A percentile compares a stretch with the other conserved stretches of the same genome.
Evolutionary conservation across 2,113 vertebrate species (phyloP).

Genomic region (Xenopus borealis): DNA sequence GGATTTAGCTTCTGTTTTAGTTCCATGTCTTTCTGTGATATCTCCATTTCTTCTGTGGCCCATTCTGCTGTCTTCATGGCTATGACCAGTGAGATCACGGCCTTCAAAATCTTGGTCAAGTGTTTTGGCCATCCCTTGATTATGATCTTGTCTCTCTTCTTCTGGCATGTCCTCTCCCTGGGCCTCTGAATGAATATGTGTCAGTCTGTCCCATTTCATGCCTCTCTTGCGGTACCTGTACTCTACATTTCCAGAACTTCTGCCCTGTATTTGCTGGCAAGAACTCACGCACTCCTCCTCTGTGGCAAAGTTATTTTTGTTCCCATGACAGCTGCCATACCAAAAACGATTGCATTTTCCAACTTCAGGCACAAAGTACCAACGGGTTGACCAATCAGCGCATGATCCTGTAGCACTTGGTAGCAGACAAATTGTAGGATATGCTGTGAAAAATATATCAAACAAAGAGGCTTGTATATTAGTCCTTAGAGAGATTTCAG

Average conservation of each 20-base stretch:
- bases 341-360: slow-evolving; percentile 88
- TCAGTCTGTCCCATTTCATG: slow-evolving; percentile 18
- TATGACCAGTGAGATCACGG: slow-evolving; percentile 16
- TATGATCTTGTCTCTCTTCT: slow-evolving; percentile 6
- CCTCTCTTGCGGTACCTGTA: slow-evolving; percentile 20
- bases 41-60: not conserved
- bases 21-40: accelerated
- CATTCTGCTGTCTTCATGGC: not conserved
- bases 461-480: not conserved
- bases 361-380: slow-evolving; percentile 77
- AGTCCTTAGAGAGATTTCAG: too few species aligned
- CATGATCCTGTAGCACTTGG: slow-evolving; percentile 82
- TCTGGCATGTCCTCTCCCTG: accelerated
- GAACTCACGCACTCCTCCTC: slow-evolving; percentile 75
- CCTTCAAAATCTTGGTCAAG: slow-evolving; percentile 41
- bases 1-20: not conserved
- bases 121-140: slow-evolving; percentile 30
- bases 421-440: slow-evolving; percentile 76
- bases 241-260: slow-evolving; percentile 32
- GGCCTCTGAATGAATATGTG: slow-evolving; percentile 17
- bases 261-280: slow-evolving; percentile 55
- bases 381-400: slow-evolving; percentile 74
- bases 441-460: slow-evolving; percentile 60
- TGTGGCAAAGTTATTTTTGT: slow-evolving; percentile 82
- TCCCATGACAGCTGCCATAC: slow-evolving; percentile 89